Evolutionary conservation across 1,140 invertebrate genomes (phyloP).

Genomic region (Neodiprion virginianus): DNA sequence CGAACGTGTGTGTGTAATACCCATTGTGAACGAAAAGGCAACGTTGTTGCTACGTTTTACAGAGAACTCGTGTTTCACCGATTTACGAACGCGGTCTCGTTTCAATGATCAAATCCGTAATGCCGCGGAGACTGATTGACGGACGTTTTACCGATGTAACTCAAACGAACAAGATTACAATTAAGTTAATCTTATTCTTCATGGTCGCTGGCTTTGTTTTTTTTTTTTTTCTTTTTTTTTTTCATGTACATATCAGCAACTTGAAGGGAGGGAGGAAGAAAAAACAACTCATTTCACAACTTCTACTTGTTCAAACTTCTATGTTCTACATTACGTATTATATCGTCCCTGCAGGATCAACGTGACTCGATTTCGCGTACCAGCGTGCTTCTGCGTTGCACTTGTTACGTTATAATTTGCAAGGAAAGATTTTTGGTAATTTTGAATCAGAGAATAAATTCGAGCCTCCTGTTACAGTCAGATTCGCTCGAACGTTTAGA

Average conservation of each 20-base stretch:
- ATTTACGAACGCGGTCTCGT: background rate
- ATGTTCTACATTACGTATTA: background rate
- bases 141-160: background rate
- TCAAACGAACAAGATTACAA: conserved; percentile 2
- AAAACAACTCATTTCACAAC: background rate
- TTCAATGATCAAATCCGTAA: background rate
- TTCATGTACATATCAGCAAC: no score
- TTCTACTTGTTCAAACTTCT: background rate
- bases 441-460: no score
- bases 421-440: no score
- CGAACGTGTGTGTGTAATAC: background rate
- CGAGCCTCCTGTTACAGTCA: no score
- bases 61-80: background rate
- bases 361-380: no score
- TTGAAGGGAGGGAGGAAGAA: background rate
- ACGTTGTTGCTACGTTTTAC: background rate
- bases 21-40: background rate
- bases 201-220: no score
- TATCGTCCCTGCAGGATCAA: no score
- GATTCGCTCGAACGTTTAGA: no score
- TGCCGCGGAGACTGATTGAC: background rate
- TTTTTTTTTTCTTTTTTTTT: no score
- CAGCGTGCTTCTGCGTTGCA: no score
- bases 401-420: no score
- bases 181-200: background rate